Conservation (phyloP, 2,888 invertebrate genomes). For the Zygothrica quintamaculata region DNA sequence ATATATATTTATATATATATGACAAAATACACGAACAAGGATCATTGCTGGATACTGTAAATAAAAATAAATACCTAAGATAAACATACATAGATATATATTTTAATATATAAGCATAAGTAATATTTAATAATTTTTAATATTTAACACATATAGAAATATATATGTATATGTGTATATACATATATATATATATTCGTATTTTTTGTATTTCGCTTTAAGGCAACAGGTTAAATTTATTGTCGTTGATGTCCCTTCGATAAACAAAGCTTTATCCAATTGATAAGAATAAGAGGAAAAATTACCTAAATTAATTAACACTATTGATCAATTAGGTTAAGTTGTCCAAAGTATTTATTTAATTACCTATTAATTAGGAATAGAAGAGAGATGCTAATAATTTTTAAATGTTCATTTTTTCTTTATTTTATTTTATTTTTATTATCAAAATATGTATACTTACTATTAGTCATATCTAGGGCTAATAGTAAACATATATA, state of each 20-base stretch:
- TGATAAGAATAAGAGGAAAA: neutral
- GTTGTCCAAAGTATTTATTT: constrained; percentile 43
- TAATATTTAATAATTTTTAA: neutral
- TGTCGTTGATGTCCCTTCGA: constrained; percentile 21
- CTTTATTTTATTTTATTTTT: constrained; percentile 4
- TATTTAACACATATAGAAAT: constrained; percentile 15
- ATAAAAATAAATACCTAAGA: neutral
- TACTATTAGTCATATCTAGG: constrained; percentile 27
- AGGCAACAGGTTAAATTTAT: constrained; percentile 21
- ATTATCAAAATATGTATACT: constrained; percentile 3
- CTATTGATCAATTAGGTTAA: constrained; percentile 2
- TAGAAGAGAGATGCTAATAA: constrained; percentile 52
- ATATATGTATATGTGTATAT: constrained; percentile 8
- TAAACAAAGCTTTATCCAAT: constrained; percentile 39
- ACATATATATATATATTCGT: constrained; percentile 10
- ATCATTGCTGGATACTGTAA: neutral
- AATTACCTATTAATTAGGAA: constrained; percentile 23
- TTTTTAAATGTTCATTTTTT: constrained; percentile 27
- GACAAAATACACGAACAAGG: neutral
- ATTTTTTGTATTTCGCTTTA: constrained; percentile 34
- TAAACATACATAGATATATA: constrained; percentile 4
- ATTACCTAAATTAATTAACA: constrained; percentile 8
- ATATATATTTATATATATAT: constrained; percentile 12
- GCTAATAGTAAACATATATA: constrained; percentile 2
- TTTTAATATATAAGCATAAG: neutral